These are phyloP conservation scores for Limonius californicus DNA, from an alignment of 1,140 invertebrate species.

Conservation along the genomic window DNA sequence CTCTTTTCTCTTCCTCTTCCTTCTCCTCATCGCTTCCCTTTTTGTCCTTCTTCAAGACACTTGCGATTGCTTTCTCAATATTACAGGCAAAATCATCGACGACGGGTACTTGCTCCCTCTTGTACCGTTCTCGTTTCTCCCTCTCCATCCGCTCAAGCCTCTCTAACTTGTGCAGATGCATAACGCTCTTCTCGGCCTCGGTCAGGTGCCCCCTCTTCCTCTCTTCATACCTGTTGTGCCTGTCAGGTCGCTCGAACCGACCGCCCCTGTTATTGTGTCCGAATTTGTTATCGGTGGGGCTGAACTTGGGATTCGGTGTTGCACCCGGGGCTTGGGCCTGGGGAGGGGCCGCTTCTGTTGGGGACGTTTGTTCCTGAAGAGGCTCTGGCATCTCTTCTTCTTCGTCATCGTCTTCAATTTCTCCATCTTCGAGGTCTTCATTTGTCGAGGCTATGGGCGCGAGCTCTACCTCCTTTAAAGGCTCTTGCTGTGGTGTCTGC, in stretches of 20 bases:
- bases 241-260: conserved; percentile 13
- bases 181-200: conserved; percentile 45
- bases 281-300: background rate
- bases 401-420: conserved; percentile 59
- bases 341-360: conserved; percentile 32
- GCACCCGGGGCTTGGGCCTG: background rate
- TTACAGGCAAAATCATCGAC: conserved; percentile 67
- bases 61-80: conserved; percentile 71
- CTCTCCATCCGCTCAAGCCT: conserved; percentile 38
- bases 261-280: conserved; percentile 9
- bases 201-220: conserved; percentile 42
- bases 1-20: conserved; percentile 46
- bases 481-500: background rate
- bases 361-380: conserved; percentile 36
- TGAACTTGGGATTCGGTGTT: background rate
- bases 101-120: conserved; percentile 34
- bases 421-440: conserved; percentile 58
- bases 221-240: conserved; percentile 7
- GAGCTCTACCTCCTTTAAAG: background rate
- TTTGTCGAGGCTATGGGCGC: conserved; percentile 33
- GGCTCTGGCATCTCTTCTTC: conserved; percentile 45
- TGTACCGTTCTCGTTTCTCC: conserved; percentile 37
- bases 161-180: conserved; percentile 43
- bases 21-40: conserved; percentile 37
- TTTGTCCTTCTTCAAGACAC: conserved; percentile 55